Evolutionary conservation across 2,113 vertebrate genomes (phyloP), one percentile per base, ranked within the genome.

Genomic region (Tapirus terrestris): DNA sequence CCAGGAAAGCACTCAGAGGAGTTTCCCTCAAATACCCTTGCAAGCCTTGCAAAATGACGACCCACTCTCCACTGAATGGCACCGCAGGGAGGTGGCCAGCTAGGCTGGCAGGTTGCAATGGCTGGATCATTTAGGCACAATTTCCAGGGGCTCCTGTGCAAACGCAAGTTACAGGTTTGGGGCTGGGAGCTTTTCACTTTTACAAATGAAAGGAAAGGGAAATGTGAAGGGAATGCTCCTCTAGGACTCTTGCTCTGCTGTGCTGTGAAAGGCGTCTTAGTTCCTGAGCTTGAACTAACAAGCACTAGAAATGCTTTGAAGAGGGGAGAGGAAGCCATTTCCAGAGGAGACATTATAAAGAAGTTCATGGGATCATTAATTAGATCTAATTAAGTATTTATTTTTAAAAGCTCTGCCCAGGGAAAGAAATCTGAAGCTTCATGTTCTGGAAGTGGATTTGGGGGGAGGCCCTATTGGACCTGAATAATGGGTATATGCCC

Each of bases 1-100:
- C 98, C 99, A 98, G 97, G 63, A 97, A 96, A 97, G 98, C 98
- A 98, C 98, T 98, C 98, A 93, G 65, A 92, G 79, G 92, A 96
- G 91, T 65, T 97, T 93, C 87, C 67, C 96, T 97, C 96, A 91
- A 20, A 91, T 94, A 97, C 92, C 97, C 98, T 89, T 72, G 95
- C 89, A 98, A 96, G 43, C 56, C 75, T 87, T 89, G 45, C 39
- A 97, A 90, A 97, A 92, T 25, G 90, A 96, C 3, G 43, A 91
- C 56, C 75, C 63, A 61, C 84, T 91, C 61, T 53, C 87, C 61
- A 33, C 14, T 0, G 25, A 51, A 31, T 17, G 9, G 13, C 65
- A 21, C 13, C 16, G 5, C 45, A 53, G 20, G 65, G 92, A 75
- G 96, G 56, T 27, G 79, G 70, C 88, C 56, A 76, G 92, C 68